Conservation (phyloP, 2,113 vertebrate species). For the Brachirus orientalis region DNA sequence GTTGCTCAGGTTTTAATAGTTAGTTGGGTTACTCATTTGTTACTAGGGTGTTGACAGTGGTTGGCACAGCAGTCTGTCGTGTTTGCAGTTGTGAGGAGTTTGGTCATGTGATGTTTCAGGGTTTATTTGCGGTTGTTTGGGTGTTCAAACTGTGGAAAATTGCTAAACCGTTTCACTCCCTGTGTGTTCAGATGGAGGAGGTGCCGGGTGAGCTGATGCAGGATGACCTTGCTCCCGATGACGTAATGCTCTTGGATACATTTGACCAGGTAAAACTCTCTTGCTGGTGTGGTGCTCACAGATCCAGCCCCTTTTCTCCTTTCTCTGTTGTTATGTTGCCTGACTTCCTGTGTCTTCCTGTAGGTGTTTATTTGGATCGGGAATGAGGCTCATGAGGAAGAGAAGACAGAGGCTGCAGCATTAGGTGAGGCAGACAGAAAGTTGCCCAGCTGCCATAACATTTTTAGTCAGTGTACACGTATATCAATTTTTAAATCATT, state of each 20-base stretch:
- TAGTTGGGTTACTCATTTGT: too few relatives aligned
- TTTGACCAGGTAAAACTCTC: constrained; percentile 87
- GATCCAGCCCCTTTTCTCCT: not conserved
- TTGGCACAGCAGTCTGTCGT: too few relatives aligned
- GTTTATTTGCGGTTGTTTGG: too few relatives aligned
- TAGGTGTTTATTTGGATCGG: constrained; percentile 94
- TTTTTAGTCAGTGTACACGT: too few relatives aligned
- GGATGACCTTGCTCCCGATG: constrained; percentile 91
- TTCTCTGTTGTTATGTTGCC: not conserved
- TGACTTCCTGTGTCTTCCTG: not conserved
- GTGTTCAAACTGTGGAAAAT: not conserved
- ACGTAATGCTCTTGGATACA: constrained; percentile 92
- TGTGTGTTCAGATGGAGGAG: constrained; percentile 86
- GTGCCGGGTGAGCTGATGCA: constrained; percentile 91
- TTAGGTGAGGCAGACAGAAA: constrained; percentile 80
- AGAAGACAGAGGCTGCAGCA: constrained; percentile 82
- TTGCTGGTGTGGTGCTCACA: not conserved
- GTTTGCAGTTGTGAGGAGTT: too few relatives aligned
- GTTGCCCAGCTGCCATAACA: too few relatives aligned
- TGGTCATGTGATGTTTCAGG: too few relatives aligned
- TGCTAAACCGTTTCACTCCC: not conserved
- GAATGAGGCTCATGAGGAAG: constrained; percentile 87
- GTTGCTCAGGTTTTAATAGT: too few relatives aligned
- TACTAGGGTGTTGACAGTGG: too few relatives aligned
- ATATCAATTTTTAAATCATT: too few relatives aligned